Conservation (phyloP, 2,888 invertebrate species). For the Hetaerina titia region DNA sequence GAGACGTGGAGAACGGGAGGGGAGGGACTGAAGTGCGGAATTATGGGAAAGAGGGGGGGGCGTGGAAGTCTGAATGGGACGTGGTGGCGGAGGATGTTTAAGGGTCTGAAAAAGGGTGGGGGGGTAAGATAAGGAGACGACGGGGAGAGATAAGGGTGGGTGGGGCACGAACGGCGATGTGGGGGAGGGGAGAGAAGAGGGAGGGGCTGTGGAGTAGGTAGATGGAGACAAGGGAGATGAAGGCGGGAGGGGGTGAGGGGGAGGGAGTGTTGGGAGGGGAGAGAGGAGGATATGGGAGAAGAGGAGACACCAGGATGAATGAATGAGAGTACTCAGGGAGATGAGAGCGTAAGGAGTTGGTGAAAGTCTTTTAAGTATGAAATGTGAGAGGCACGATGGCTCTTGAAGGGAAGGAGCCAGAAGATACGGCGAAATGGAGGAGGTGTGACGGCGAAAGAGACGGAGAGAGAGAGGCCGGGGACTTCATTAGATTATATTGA, state of each 20-base stretch:
- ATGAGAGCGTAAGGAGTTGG: neutral
- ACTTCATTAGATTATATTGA: conserved; percentile 10
- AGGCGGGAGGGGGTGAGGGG: neutral
- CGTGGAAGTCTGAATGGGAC: no score
- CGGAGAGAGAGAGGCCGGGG: neutral
- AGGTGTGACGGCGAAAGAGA: neutral
- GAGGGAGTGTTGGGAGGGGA: neutral
- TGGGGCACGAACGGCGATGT: no score
- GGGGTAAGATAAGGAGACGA: no score
- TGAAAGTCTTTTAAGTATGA: conserved; percentile 2
- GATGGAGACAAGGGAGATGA: neutral
- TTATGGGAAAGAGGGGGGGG: no score
- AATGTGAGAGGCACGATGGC: neutral
- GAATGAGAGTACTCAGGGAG: conserved; percentile 9
- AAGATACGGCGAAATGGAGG: neutral
- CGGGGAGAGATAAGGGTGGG: no score
- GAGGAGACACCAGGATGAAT: neutral
- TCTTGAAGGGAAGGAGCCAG: neutral
- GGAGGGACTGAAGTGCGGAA: neutral
- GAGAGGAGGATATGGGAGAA: neutral
- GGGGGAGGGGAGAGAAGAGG: neutral
- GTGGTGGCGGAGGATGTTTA: no score
- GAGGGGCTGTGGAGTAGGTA: neutral
- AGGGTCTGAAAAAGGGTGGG: no score
- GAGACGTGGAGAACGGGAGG: neutral